A percentile compares a stretch with the other conserved stretches of the same genome.
phyloP scores from a whole-genome alignment of 2,888 invertebrate species.

The Therioaphis trifolii region DNA sequence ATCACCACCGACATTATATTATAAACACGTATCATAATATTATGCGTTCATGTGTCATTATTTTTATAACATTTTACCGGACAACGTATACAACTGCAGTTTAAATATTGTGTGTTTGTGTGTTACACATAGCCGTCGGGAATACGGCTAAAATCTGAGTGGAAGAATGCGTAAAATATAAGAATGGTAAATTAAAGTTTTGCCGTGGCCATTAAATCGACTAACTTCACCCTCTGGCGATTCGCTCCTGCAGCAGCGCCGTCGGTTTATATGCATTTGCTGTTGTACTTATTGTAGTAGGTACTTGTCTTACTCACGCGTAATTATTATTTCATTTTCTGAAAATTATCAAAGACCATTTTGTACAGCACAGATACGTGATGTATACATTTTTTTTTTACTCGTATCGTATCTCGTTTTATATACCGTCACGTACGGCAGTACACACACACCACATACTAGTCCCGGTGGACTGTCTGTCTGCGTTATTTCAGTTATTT shows the following conservation, averaged over 20 bases:
- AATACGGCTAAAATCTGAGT: background rate
- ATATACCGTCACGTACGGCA: background rate
- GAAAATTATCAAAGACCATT: conserved; percentile 16
- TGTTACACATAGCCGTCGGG: too few relatives aligned
- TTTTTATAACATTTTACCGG: too few relatives aligned
- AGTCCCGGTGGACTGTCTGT: background rate
- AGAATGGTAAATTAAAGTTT: background rate
- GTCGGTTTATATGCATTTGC: too few relatives aligned
- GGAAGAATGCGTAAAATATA: background rate
- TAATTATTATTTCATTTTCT: background rate
- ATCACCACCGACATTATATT: too few relatives aligned
- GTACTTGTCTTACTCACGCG: background rate
- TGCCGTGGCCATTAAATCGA: background rate
- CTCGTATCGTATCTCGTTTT: background rate
- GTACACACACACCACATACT: background rate
- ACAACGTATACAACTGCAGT: too few relatives aligned
- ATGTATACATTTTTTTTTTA: background rate
- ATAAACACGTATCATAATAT: too few relatives aligned
- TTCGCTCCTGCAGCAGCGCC: too few relatives aligned
- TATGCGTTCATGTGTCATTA: too few relatives aligned
- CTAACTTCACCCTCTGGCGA: conserved; percentile 3
- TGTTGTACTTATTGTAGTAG: background rate
- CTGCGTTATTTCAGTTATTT: conserved; percentile 43
- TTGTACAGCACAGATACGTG: background rate
- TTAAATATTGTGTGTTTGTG: too few relatives aligned